Percentiles rank a stretch among this genome's conserved stretches.
Evolutionary conservation across 2,113 vertebrate genomes (phyloP).

Genomic region (Rattus rattus): DNA sequence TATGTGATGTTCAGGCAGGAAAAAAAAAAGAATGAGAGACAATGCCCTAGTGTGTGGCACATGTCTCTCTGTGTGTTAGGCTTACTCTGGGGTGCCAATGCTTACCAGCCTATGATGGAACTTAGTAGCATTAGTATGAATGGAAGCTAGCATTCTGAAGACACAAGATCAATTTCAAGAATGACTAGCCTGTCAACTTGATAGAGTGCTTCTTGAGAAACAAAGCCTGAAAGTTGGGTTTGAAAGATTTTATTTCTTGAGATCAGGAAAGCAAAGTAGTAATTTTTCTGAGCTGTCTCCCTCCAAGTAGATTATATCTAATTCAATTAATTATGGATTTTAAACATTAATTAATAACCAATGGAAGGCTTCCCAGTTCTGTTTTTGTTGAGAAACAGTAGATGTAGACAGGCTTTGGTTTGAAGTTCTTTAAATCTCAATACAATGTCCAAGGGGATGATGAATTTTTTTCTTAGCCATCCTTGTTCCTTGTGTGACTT

Average conservation of each 20-base stretch:
- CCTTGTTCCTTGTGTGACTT: neutral
- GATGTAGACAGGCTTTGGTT: neutral
- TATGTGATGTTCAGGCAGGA: neutral
- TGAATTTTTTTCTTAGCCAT: neutral
- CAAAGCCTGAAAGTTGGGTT: neutral
- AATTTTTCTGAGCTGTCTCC: neutral
- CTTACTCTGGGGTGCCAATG: neutral
- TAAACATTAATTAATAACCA: neutral
- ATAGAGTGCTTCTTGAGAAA: neutral
- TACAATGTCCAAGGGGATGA: no score
- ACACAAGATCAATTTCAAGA: neutral
- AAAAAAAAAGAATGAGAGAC: neutral
- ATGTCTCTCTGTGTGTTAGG: neutral
- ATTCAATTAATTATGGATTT: neutral
- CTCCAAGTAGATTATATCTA: neutral
- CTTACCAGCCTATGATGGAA: neutral
- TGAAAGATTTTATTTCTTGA: conserved; percentile 1
- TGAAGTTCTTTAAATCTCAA: neutral
- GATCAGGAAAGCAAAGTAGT: neutral
- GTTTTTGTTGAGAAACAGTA: neutral
- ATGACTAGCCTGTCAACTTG: neutral
- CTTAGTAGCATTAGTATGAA: neutral
- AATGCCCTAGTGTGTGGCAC: no score
- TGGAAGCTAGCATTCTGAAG: neutral
- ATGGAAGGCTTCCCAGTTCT: neutral